Evolutionary conservation across 2,113 vertebrate species (phyloP).

Genomic region (Eulacestoma nigropectus): DNA sequence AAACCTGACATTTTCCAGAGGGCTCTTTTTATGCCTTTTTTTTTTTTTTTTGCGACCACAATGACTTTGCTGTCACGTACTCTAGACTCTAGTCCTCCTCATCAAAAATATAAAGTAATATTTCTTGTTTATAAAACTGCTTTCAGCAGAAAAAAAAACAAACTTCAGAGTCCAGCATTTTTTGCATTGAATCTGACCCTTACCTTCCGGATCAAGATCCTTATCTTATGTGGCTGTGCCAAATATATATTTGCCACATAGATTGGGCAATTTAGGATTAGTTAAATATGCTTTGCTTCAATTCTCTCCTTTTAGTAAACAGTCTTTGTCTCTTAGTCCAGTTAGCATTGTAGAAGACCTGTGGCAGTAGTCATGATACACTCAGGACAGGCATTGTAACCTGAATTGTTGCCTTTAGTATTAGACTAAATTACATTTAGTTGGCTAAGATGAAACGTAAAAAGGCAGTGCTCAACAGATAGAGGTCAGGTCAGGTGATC

Average conservation of each 20-base stretch:
- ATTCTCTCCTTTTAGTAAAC: neutral
- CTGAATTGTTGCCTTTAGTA: neutral
- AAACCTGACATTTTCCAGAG: neutral
- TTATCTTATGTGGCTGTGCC: neutral
- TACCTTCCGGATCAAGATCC: neutral
- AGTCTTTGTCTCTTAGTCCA: neutral
- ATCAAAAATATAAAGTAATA: neutral
- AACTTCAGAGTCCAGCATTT: neutral
- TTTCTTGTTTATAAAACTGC: neutral
- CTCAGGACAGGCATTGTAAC: neutral
- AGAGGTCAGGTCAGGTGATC: neutral
- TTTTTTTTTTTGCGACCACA: neutral
- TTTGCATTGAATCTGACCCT: neutral
- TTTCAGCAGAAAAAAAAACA: neutral
- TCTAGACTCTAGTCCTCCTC: neutral
- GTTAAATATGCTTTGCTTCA: neutral
- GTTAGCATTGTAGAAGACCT: neutral
- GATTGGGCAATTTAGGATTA: neutral
- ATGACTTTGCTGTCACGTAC: accelerated
- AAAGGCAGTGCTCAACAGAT: neutral
- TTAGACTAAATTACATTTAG: neutral
- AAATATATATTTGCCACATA: neutral
- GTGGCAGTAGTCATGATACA: neutral
- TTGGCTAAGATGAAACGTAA: neutral
- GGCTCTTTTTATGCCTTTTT: neutral